Conservation (phyloP, 2,797 vertebrate species). For the Liparis tanakae region DNA sequence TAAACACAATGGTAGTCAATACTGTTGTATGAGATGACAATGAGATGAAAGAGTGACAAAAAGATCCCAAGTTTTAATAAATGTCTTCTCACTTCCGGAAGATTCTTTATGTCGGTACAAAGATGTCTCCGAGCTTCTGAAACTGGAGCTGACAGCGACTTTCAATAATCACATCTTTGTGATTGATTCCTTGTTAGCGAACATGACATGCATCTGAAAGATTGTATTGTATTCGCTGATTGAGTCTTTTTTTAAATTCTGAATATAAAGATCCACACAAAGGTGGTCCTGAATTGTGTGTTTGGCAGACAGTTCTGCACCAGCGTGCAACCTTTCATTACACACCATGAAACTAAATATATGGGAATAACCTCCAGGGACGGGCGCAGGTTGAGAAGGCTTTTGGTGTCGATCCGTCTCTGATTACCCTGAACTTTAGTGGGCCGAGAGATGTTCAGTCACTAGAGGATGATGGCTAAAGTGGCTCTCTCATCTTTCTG, state of each 20-base stretch:
- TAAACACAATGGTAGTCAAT: background rate
- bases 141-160: constrained; percentile 40
- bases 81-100: constrained; percentile 17
- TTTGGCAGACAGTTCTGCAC: background rate
- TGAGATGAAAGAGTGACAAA: constrained; percentile 21
- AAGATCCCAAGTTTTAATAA: constrained; percentile 26
- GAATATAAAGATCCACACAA: background rate
- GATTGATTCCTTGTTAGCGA: constrained; percentile 11
- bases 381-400: background rate
- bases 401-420: background rate
- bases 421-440: background rate
- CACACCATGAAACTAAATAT: background rate
- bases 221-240: constrained; percentile 8
- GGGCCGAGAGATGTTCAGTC: background rate
- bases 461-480: background rate
- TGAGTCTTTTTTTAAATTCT: background rate
- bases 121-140: constrained; percentile 16
- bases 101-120: constrained; percentile 32
- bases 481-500: background rate
- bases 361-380: background rate
- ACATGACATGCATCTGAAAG: constrained; percentile 23
- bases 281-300: constrained; percentile 5
- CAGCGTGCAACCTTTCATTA: background rate
- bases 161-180: constrained; percentile 23
- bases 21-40: constrained; percentile 18